Conservation (phyloP, 2,888 invertebrate genomes). For the Argynnis bischoffii region DNA sequence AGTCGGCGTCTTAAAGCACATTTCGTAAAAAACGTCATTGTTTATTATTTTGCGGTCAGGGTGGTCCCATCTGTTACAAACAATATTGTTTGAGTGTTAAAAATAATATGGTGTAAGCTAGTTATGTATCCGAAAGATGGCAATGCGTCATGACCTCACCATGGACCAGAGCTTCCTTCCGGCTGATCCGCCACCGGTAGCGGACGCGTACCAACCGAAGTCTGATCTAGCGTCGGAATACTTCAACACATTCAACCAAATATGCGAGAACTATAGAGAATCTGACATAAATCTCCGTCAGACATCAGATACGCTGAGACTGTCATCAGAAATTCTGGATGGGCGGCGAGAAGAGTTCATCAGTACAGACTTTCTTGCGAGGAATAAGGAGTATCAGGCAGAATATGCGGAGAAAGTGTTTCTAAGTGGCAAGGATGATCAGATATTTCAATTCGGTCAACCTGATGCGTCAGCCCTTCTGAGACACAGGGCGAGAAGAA, state of each 20-base stretch:
- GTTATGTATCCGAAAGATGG: constrained; percentile 54
- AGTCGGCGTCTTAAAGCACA: constrained; percentile 27
- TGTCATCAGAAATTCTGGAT: constrained; percentile 68
- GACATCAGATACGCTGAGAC: constrained; percentile 67
- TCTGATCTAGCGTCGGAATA: constrained; percentile 70
- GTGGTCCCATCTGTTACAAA: constrained; percentile 21
- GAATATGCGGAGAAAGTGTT: constrained; percentile 72
- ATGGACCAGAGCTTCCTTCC: constrained; percentile 77
- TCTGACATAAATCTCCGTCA: constrained; percentile 65
- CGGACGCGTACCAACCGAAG: constrained; percentile 62
- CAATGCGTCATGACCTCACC: constrained; percentile 62
- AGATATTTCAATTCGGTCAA: constrained; percentile 82
- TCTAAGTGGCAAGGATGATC: constrained; percentile 62
- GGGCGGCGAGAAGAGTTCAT: constrained; percentile 49
- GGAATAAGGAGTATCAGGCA: constrained; percentile 35
- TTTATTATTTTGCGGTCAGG: constrained; percentile 28
- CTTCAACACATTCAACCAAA: constrained; percentile 76
- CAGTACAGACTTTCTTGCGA: constrained; percentile 47
- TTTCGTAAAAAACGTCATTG: constrained; percentile 24
- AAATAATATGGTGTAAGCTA: constrained; percentile 23
- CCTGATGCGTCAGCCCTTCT: constrained; percentile 82
- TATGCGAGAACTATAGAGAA: constrained; percentile 73
- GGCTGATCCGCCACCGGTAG: constrained; percentile 83
- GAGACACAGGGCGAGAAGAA: constrained; percentile 71
- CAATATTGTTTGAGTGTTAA: constrained; percentile 1